Percentiles rank a stretch among this genome's conserved stretches.
These are phyloP conservation scores for Sarotherodon lohbergeri DNA, from an alignment of 2,113 vertebrate species.

Conservation along the genomic window DNA sequence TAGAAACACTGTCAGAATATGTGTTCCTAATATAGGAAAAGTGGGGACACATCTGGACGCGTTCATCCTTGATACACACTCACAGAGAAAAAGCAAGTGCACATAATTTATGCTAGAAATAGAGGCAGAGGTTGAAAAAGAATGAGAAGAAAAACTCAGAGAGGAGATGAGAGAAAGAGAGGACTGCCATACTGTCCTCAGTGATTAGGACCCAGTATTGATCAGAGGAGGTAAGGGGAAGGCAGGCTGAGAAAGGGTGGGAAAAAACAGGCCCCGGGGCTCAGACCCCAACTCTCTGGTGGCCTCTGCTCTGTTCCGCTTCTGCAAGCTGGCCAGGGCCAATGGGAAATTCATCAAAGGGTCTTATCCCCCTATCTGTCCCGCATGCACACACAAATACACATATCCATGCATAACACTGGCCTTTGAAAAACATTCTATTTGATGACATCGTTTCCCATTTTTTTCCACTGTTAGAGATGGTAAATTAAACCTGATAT, in stretches of 20 bases:
- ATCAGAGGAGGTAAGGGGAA: conserved; percentile 56
- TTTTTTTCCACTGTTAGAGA: conserved; percentile 35
- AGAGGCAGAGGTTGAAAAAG: conserved; percentile 37
- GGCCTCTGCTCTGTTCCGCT: conserved; percentile 57
- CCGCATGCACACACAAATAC: conserved; percentile 28
- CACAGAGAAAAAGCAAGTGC: background rate
- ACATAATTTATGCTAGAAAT: conserved; percentile 1
- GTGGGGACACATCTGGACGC: background rate
- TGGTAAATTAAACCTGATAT: conserved; percentile 44
- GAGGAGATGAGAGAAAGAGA: conserved; percentile 48
- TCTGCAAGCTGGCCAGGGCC: conserved; percentile 48
- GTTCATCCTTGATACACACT: background rate
- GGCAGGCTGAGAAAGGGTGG: conserved; percentile 36
- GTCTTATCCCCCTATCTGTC: conserved; percentile 31
- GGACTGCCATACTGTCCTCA: conserved; percentile 49
- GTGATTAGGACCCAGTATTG: conserved; percentile 72
- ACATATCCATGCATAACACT: conserved; percentile 22
- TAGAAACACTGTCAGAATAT: conserved; percentile 6
- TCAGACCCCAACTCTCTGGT: conserved; percentile 54
- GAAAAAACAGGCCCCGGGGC: conserved; percentile 32
- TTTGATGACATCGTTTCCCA: conserved; percentile 69
- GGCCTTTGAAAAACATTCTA: conserved; percentile 61
- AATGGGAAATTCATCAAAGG: conserved; percentile 69
- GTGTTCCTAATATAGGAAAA: background rate
- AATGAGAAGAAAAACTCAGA: conserved; percentile 16